These are phyloP conservation scores for Hypolimnas misippus DNA, from an alignment of 2,888 invertebrate genomes.

Conservation along the genomic window DNA sequence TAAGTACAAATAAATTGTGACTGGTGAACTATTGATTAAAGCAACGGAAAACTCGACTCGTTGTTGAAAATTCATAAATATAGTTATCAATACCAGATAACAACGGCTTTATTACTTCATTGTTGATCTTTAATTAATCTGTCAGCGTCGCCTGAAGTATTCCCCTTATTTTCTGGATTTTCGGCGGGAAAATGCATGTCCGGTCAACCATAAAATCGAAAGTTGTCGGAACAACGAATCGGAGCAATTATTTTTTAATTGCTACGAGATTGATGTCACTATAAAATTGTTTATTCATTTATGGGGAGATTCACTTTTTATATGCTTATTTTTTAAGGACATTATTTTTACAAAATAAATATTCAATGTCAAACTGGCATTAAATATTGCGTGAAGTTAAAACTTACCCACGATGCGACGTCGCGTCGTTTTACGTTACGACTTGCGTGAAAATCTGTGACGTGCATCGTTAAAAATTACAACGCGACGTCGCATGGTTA, in stretches of 20 bases:
- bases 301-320: slow-evolving; percentile 1
- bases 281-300: slow-evolving; percentile 29
- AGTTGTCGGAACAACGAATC: slow-evolving; percentile 33
- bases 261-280: slow-evolving; percentile 35
- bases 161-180: slow-evolving; percentile 24
- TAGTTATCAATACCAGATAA: slow-evolving; percentile 2
- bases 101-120: slow-evolving; percentile 5
- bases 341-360: no score
- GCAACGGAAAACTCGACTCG: no score
- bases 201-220: slow-evolving; percentile 39
- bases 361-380: no score
- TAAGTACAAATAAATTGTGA: no score
- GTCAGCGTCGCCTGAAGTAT: slow-evolving; percentile 11
- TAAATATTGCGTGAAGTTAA: no score
- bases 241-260: slow-evolving; percentile 42
- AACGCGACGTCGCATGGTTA: no score
- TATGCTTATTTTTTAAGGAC: not conserved
- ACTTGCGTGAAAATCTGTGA: no score
- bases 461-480: no score
- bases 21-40: no score
- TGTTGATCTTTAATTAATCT: slow-evolving; percentile 13
- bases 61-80: slow-evolving; percentile 7
- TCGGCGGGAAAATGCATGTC: slow-evolving; percentile 29
- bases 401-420: no score
- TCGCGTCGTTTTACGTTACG: no score